Evolutionary conservation across 2,797 vertebrate genomes (phyloP).

Genomic region (Clarias platycephalus): DNA sequence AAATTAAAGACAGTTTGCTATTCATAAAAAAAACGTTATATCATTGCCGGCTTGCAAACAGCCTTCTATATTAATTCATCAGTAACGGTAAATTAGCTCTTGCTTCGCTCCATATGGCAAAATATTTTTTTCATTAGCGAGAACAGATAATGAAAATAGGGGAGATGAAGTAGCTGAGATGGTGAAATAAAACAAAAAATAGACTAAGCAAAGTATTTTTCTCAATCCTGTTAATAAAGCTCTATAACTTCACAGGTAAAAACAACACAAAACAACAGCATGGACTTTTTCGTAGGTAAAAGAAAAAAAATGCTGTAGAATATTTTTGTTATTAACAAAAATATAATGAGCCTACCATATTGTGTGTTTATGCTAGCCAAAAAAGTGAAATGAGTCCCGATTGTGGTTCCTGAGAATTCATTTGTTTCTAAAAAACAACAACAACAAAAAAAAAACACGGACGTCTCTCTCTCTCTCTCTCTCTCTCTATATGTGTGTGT

Average conservation of each 20-base stretch:
- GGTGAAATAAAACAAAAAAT: neutral
- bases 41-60: neutral
- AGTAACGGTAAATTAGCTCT: neutral
- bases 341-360: neutral
- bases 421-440: no score
- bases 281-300: neutral
- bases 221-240: neutral
- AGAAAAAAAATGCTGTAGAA: neutral
- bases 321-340: neutral
- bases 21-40: conserved; percentile 10
- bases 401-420: neutral
- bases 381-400: neutral
- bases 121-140: neutral
- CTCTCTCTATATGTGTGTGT: no score
- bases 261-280: neutral
- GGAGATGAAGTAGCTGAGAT: neutral
- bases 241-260: neutral
- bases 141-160: neutral
- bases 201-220: neutral
- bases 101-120: conserved; percentile 6
- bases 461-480: no score
- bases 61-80: neutral
- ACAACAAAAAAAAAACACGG: no score
- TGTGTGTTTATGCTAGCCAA: neutral
- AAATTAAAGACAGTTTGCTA: neutral